Conservation (phyloP, 2,797 vertebrate genomes). For the Macroramphosus scolopax region DNA sequence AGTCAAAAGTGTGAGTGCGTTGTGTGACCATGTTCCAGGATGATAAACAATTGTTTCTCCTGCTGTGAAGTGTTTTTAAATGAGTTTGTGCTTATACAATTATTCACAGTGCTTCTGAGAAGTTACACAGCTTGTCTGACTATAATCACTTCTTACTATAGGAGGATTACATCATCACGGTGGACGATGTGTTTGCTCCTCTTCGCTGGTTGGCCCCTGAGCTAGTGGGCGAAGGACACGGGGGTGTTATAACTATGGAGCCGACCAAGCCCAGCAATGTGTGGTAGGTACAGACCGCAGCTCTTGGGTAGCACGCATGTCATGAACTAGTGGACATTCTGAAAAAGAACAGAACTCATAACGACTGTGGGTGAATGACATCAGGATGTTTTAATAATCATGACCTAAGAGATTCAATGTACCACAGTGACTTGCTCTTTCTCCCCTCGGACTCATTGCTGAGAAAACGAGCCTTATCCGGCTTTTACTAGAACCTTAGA, state of each 20-base stretch:
- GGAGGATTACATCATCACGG: conserved; percentile 96
- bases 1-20: conserved; percentile 8
- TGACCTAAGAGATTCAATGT: neutral
- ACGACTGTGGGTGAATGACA: too few relatives aligned
- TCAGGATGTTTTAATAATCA: neutral
- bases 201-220: conserved; percentile 96
- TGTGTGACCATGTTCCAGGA: conserved; percentile 1
- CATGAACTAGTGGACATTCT: too few relatives aligned
- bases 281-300: conserved; percentile 82
- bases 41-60: neutral
- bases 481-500: too few relatives aligned
- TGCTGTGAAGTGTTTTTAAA: neutral
- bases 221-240: conserved; percentile 91
- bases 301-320: neutral
- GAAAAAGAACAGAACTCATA: too few relatives aligned
- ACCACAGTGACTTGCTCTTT: neutral
- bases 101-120: too few relatives aligned
- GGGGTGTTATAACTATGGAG: conserved; percentile 88
- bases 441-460: too few relatives aligned
- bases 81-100: too few relatives aligned
- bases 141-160: conserved; percentile 51
- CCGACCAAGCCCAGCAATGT: conserved; percentile 92
- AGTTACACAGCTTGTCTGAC: too few relatives aligned
- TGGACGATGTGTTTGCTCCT: conserved; percentile 89
- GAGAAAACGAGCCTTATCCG: too few relatives aligned